Percentiles rank a stretch among this genome's conserved stretches.
phyloP scores from a whole-genome alignment of 2,888 invertebrate genomes.

The Polymixis lichenea region DNA sequence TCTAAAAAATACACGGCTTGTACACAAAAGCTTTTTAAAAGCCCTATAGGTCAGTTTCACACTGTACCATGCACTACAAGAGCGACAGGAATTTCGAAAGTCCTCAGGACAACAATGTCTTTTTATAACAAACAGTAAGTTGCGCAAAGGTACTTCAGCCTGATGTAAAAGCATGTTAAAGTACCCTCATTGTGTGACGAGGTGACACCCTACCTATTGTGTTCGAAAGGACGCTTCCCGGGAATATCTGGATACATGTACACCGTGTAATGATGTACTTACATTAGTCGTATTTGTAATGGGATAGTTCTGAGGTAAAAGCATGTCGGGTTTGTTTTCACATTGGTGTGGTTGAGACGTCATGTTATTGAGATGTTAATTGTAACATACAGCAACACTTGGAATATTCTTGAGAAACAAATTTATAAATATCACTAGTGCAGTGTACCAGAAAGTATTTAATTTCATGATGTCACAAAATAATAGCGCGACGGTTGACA shows the following conservation, averaged over 20 bases:
- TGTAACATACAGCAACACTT: background rate
- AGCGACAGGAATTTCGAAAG: slow-evolving; percentile 55
- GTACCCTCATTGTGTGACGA: slow-evolving; percentile 71
- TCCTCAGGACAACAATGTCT: slow-evolving; percentile 73
- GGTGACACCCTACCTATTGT: slow-evolving; percentile 78
- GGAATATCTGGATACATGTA: slow-evolving; percentile 57
- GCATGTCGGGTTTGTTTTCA: slow-evolving; percentile 28
- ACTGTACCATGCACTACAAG: slow-evolving; percentile 34
- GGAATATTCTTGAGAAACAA: background rate
- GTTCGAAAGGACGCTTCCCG: slow-evolving; percentile 68
- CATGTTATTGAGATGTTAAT: background rate
- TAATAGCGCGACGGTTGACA: too few species aligned
- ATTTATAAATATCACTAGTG: background rate
- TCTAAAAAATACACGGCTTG: background rate
- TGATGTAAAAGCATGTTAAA: slow-evolving; percentile 71
- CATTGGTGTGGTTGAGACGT: background rate
- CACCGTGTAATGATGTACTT: slow-evolving; percentile 46
- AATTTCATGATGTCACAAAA: too few species aligned
- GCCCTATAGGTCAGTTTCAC: slow-evolving; percentile 31
- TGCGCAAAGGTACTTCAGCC: slow-evolving; percentile 66
- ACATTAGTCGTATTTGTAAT: slow-evolving; percentile 51
- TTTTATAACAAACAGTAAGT: slow-evolving; percentile 74
- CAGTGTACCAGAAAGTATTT: too few species aligned
- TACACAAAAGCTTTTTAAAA: background rate
- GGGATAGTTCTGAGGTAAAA: slow-evolving; percentile 49